A percentile compares a stretch with the other conserved stretches of the same genome.
These are phyloP conservation scores for Myrmecophaga tridactyla DNA, from an alignment of 2,113 vertebrate genomes.

Conservation along the genomic window DNA sequence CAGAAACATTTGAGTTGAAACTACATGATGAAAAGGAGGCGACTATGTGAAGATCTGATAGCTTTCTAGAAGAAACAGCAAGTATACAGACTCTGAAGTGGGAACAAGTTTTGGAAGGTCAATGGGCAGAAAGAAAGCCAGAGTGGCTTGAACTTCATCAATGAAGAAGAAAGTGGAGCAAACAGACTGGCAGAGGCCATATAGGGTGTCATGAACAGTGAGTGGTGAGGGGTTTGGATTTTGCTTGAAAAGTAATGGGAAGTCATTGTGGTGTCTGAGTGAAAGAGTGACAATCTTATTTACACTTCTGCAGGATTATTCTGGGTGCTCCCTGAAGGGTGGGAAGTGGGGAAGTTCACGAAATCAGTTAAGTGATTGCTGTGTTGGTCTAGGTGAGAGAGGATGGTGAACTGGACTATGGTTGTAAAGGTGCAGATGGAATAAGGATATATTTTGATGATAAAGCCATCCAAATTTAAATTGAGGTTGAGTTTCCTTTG, in stretches of 20 bases:
- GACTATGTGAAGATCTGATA: not conserved
- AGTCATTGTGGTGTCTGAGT: not conserved
- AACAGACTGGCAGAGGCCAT: not conserved
- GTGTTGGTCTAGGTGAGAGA: not conserved
- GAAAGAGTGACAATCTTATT: not conserved
- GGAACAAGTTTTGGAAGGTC: not conserved
- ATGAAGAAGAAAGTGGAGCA: not conserved
- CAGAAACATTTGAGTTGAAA: not conserved
- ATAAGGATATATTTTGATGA: not conserved
- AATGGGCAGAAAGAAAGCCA: not conserved
- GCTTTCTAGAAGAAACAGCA: not conserved
- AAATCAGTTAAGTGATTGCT: not conserved
- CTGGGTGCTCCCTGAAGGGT: not conserved
- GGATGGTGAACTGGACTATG: not conserved
- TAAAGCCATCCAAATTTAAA: not conserved
- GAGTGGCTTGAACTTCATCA: not conserved
- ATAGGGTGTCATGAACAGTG: not conserved
- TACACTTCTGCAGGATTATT: not conserved
- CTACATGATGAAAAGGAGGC: not conserved
- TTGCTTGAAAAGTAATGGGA: not conserved
- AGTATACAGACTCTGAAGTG: not conserved
- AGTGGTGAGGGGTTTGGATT: not conserved
- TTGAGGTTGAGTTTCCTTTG: constrained; percentile 6
- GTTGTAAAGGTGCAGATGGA: not conserved
- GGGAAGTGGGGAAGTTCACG: not conserved